Evolutionary conservation across 2,888 invertebrate species (phyloP).

Genomic region (Steinernema hermaphroditum): DNA sequence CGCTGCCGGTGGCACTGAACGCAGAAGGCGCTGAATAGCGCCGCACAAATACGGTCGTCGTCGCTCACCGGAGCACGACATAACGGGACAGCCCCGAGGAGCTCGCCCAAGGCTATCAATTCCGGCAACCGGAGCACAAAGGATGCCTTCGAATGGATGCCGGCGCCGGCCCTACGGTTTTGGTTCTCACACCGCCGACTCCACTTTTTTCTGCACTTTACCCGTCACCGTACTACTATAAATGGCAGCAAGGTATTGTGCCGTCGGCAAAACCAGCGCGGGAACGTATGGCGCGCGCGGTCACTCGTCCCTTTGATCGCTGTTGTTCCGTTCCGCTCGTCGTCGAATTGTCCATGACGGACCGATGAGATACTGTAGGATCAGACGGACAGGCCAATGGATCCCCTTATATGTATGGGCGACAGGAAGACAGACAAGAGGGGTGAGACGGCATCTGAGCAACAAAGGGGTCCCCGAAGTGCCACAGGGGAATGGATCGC

Average conservation of each 20-base stretch:
- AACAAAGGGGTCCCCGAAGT: neutral
- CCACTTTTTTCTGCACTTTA: neutral
- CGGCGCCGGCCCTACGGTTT: neutral
- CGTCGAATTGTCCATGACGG: constrained; percentile 2
- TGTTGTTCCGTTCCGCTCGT: neutral
- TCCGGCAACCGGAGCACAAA: neutral
- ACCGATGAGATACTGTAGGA: neutral
- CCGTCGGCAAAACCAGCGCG: constrained; percentile 3
- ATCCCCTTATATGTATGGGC: neutral
- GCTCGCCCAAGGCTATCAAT: constrained; percentile 1
- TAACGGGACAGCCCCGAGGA: neutral
- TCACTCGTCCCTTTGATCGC: neutral
- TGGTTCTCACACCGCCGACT: neutral
- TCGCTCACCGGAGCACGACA: neutral
- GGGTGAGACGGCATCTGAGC: neutral
- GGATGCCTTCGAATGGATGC: neutral
- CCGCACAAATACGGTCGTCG: neutral
- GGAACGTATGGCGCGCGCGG: neutral
- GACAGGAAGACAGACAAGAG: neutral
- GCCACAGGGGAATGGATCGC: neutral
- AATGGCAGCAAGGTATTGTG: constrained; percentile 16
- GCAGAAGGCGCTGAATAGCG: neutral
- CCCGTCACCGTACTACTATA: constrained; percentile 12
- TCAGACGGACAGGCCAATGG: neutral
- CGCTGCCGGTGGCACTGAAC: neutral